phyloP scores from a whole-genome alignment of 2,888 invertebrate species.

The Idaea straminata region DNA sequence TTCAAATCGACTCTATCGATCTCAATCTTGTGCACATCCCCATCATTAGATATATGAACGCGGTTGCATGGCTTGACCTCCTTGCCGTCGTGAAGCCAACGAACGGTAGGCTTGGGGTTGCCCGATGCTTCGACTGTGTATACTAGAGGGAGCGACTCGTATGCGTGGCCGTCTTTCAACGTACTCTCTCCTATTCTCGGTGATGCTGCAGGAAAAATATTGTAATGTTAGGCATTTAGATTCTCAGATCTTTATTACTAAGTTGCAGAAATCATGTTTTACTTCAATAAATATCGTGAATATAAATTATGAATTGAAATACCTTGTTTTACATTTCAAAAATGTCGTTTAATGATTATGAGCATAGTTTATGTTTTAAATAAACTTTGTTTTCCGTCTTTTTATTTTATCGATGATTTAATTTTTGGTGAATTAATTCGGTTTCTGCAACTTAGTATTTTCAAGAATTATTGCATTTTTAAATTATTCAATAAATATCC shows the following conservation, averaged over 20 bases:
- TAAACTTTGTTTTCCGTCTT: too few relatives aligned
- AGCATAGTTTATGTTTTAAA: too few relatives aligned
- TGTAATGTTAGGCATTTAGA: background rate
- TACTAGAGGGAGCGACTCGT: slow-evolving; percentile 89
- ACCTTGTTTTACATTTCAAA: too few relatives aligned
- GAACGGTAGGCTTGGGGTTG: slow-evolving; percentile 87
- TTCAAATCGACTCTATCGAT: slow-evolving; percentile 84
- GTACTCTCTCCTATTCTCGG: slow-evolving; percentile 86
- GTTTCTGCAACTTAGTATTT: background rate
- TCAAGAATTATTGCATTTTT: background rate
- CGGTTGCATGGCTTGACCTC: slow-evolving; percentile 84
- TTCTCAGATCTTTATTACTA: background rate
- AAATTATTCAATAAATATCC: background rate
- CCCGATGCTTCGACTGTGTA: slow-evolving; percentile 90
- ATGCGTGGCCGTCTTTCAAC: slow-evolving; percentile 86
- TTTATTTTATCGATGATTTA: background rate
- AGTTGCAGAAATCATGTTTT: background rate
- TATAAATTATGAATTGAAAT: too few relatives aligned
- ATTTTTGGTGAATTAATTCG: background rate
- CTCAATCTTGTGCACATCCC: slow-evolving; percentile 86
- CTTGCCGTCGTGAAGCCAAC: slow-evolving; percentile 89
- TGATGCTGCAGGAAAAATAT: slow-evolving; percentile 73
- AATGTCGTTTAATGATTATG: too few relatives aligned
- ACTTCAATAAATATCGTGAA: background rate
- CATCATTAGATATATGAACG: slow-evolving; percentile 82